phyloP scores from a whole-genome alignment of 2,888 invertebrate genomes.

The Oligia latruncula region DNA sequence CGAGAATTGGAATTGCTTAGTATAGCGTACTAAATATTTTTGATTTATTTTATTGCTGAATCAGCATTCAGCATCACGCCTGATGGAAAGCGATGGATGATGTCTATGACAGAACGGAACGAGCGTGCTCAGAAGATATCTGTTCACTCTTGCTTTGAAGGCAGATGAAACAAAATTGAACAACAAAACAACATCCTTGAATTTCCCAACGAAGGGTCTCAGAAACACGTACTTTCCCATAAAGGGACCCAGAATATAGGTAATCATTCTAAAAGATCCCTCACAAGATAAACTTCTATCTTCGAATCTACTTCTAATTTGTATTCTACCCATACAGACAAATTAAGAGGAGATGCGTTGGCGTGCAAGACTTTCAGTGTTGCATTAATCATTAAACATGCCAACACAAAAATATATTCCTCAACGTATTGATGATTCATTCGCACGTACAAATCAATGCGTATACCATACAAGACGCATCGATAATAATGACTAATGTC shows the following conservation, averaged over 20 bases:
- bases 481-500: slow-evolving; percentile 57
- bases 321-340: slow-evolving; percentile 14
- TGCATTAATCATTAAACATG: slow-evolving; percentile 52
- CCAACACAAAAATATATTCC: slow-evolving; percentile 55
- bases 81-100: too few relatives aligned
- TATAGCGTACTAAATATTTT: background rate
- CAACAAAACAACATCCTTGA: background rate
- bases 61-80: too few relatives aligned
- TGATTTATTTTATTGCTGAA: too few relatives aligned
- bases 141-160: too few relatives aligned
- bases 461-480: slow-evolving; percentile 30
- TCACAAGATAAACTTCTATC: background rate
- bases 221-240: background rate
- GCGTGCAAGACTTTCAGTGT: slow-evolving; percentile 44
- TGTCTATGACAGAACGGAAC: too few relatives aligned
- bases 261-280: background rate
- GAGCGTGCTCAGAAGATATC: too few relatives aligned
- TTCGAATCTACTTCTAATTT: slow-evolving; percentile 24
- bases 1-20: background rate
- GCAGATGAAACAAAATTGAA: background rate
- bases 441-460: slow-evolving; percentile 40
- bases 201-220: background rate
- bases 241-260: too few relatives aligned
- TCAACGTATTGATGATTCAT: slow-evolving; percentile 53
- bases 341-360: slow-evolving; percentile 39